Evolutionary conservation across 2,113 vertebrate species (phyloP).

Genomic region (Plestiodon gilberti): DNA sequence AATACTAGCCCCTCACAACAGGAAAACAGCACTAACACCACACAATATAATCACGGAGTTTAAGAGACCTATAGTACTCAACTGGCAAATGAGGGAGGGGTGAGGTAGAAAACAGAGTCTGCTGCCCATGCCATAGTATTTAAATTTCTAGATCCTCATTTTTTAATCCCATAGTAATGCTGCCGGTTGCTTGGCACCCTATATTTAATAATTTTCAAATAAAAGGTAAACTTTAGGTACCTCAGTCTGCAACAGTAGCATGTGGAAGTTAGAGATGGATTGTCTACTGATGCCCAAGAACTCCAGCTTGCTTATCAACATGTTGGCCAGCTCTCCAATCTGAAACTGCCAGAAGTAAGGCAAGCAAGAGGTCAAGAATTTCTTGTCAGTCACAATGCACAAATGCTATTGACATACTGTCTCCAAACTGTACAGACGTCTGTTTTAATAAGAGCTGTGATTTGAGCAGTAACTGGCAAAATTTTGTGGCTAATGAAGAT

Average conservation of each 20-base stretch:
- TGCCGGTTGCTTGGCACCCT: constrained; percentile 49
- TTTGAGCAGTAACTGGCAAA: not conserved
- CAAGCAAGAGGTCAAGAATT: constrained; percentile 41
- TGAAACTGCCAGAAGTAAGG: constrained; percentile 87
- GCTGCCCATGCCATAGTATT: not conserved
- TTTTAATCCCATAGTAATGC: constrained; percentile 1
- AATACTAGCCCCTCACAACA: not conserved
- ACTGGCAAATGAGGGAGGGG: not conserved
- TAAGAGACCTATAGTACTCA: not conserved
- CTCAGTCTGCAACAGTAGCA: constrained; percentile 97
- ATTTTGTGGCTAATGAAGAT: not conserved
- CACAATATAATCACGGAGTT: not conserved
- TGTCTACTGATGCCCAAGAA: constrained; percentile 97
- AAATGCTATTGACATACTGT: not conserved
- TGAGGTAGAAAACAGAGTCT: not conserved
- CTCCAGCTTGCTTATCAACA: constrained; percentile 97
- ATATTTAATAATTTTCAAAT: constrained; percentile 39
- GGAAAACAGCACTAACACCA: not conserved
- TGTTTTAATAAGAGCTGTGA: not conserved
- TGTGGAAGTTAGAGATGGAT: constrained; percentile 96
- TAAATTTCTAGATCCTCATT: constrained; percentile 1
- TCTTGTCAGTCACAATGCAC: rapidly evolving
- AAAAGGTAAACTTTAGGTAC: constrained; percentile 73
- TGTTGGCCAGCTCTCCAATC: constrained; percentile 98
- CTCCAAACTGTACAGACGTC: constrained; percentile 1